Base-by-base conservation (phyloP, 2,888 invertebrate genomes). In the Scaeva pyrastri region DNA sequence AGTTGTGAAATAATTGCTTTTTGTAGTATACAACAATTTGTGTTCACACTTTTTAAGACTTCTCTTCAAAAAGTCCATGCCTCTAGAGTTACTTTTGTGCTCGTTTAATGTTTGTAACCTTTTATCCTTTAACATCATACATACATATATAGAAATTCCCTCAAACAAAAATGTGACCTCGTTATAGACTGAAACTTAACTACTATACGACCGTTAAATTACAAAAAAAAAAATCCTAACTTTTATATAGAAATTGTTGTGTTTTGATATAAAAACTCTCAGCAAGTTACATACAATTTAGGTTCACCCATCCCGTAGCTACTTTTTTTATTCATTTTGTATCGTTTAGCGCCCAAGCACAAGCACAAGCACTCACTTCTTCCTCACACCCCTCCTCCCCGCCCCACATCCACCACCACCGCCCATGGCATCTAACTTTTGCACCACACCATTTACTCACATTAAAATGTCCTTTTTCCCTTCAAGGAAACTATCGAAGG, bases 151-250 rank as follows among this genome's bases (percentile, higher is more conserved):
- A 74, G 23, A 58, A 77, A 78, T 71, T 76, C 71, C 71, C 66
- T 68, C 58, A 52, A 23, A 52, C 8, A 52, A 50, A 31, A 86
- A 73, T 82, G 77, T 82, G 86, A 86, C 86, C 86, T 82, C 86
- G 82, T 86, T 86, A 52, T 26, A 52, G 52, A 31, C 1, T 76
- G 52, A 71, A 86, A 77, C 82, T 78, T 50, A 75, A 86, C 86
- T 78, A 80, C 75, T n/a, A n/a, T n/a, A 77, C 52, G 62, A 86
- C 86, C 74, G 74, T 86, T 77, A 74, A 82, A 79, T 72, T 68
- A 43, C 1, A 21, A 58, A 2, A 81, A 43, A 41, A 45, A 45
- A 48, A 50, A 55, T 11, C 16, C 62, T 23, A 16, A 26, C 7
- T 7, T 71, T 43, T 39, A 48, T 48, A 41, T 16, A 66, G 52